Percentiles rank a stretch among this genome's conserved stretches.
Evolutionary conservation across 2,113 vertebrate species (phyloP).

Genomic region (Amia ocellicauda): DNA sequence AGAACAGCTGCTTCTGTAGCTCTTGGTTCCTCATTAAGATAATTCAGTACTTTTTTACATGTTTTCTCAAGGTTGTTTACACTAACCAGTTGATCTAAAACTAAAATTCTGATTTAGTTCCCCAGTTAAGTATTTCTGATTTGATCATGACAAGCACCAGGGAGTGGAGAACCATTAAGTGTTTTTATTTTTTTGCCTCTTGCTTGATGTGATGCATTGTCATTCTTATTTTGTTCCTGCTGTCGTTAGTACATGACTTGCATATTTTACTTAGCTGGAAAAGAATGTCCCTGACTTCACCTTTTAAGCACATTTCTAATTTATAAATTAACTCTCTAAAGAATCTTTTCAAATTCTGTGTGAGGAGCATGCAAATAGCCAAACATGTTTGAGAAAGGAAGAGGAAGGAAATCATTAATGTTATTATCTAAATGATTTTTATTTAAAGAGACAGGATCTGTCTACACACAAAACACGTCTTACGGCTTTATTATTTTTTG

Average conservation of each 20-base stretch:
- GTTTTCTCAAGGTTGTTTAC: not conserved
- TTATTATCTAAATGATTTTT: constrained; percentile 9
- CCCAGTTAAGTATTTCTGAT: not conserved
- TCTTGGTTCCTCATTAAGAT: not conserved
- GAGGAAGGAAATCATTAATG: not conserved
- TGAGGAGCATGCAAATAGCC: too few relatives aligned
- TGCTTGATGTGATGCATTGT: too few relatives aligned
- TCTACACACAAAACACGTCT: not conserved
- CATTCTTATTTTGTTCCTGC: not conserved
- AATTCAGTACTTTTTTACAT: too few relatives aligned
- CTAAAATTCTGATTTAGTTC: not conserved
- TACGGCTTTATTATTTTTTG: not conserved
- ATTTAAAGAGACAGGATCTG: not conserved
- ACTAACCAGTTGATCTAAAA: not conserved
- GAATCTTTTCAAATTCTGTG: too few relatives aligned
- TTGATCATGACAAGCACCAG: not conserved
- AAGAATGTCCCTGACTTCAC: not conserved
- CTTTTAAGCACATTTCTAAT: not conserved
- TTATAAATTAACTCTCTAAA: too few relatives aligned
- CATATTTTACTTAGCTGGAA: not conserved
- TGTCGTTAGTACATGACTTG: too few relatives aligned
- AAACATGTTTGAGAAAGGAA: not conserved
- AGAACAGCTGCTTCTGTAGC: too few relatives aligned
- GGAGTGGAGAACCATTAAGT: not conserved
- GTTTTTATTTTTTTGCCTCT: not conserved